These are phyloP conservation scores for Etheostoma perlongum DNA, from an alignment of 2,797 vertebrate species.

Conservation along the genomic window DNA sequence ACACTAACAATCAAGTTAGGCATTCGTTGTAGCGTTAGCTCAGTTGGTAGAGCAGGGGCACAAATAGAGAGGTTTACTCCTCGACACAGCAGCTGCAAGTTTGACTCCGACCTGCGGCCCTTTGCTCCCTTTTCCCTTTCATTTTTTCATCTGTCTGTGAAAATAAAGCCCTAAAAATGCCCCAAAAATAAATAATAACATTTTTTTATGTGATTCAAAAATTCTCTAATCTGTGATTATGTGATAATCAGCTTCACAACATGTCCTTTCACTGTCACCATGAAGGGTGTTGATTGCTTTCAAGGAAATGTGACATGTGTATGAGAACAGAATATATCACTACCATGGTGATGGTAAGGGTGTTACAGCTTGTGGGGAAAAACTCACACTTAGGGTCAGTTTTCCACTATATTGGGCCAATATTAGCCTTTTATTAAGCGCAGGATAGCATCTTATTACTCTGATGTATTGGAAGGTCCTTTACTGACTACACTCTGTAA, in stretches of 20 bases:
- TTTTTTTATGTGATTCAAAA: background rate
- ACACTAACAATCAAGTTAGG: background rate
- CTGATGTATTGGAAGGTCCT: background rate
- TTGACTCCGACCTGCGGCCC: too few species aligned
- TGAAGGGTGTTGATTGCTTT: slow-evolving; percentile 41
- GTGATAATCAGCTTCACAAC: slow-evolving; percentile 17
- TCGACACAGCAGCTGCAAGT: too few species aligned
- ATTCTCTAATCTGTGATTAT: background rate
- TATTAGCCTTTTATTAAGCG: slow-evolving; percentile 19
- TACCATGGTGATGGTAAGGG: slow-evolving; percentile 9
- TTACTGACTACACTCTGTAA: background rate
- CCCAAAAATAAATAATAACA: too few species aligned
- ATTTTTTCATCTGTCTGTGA: too few species aligned
- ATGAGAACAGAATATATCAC: slow-evolving; percentile 19
- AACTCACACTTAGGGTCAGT: slow-evolving; percentile 14
- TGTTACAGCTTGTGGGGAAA: background rate
- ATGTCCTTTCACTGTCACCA: slow-evolving; percentile 16
- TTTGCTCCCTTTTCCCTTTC: too few species aligned
- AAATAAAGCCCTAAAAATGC: too few species aligned
- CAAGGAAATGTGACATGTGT: slow-evolving; percentile 12
- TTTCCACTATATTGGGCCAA: background rate
- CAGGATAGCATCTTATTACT: background rate
- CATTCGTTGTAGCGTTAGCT: background rate
- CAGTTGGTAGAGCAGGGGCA: too few species aligned
- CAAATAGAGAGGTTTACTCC: too few species aligned